phyloP scores from a whole-genome alignment of 1,140 invertebrate species.

The Aporrectodea caliginosa region DNA sequence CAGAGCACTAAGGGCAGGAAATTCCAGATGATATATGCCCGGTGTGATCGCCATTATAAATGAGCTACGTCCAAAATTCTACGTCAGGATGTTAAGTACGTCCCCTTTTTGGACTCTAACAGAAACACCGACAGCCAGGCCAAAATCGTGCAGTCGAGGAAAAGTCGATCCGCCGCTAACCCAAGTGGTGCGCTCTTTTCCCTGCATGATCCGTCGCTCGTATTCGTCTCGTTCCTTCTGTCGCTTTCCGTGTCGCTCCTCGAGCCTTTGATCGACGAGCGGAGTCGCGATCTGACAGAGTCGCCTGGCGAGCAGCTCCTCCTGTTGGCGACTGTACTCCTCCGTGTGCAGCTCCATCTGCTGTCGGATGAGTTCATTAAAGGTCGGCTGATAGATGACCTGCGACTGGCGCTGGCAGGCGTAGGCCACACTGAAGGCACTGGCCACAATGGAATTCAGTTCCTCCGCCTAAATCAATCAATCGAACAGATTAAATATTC shows the following conservation, averaged over 20 bases:
- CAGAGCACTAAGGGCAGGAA: neutral
- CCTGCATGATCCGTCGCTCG: neutral
- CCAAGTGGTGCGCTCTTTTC: neutral
- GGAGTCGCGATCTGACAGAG: neutral
- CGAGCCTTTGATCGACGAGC: neutral
- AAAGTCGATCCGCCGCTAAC: neutral
- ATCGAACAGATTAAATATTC: neutral
- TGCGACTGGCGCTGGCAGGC: slow-evolving; percentile 66
- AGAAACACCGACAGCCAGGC: neutral
- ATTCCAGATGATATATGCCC: neutral
- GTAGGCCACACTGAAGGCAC: slow-evolving; percentile 88
- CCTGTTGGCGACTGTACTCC: slow-evolving; percentile 40
- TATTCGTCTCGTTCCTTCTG: neutral
- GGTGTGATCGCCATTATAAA: no score
- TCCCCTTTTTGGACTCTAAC: no score
- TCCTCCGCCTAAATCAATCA: slow-evolving; percentile 70
- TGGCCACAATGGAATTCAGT: slow-evolving; percentile 78
- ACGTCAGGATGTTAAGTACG: no score
- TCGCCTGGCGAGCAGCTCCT: neutral
- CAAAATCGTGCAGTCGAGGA: neutral
- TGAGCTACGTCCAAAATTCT: no score
- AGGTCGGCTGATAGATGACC: slow-evolving; percentile 42
- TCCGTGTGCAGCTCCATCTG: slow-evolving; percentile 49
- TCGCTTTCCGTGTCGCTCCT: neutral
- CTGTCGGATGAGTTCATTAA: slow-evolving; percentile 53